Conservation (phyloP, 2,797 vertebrate genomes). For the Sebastolobus altivelis region DNA sequence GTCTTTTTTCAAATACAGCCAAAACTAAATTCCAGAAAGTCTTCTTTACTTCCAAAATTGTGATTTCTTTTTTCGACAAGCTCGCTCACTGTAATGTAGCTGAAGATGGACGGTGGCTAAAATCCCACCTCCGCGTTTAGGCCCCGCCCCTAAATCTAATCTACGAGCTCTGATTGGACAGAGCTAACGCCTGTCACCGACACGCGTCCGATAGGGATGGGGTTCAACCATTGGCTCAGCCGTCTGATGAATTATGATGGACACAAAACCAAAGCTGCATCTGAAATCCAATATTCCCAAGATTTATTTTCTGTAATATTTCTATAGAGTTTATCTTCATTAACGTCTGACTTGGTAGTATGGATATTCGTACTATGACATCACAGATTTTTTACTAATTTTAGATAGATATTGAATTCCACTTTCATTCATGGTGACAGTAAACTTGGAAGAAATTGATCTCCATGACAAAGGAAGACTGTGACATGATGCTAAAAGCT, state of each 20-base stretch:
- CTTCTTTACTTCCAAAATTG: conserved; percentile 86
- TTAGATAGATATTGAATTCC: neutral
- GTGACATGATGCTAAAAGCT: neutral
- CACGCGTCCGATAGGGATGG: neutral
- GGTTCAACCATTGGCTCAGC: conserved; percentile 60
- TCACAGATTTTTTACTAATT: too few species aligned
- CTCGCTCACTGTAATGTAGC: conserved; percentile 85
- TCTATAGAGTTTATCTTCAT: neutral
- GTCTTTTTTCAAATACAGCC: conserved; percentile 82
- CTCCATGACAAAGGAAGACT: neutral
- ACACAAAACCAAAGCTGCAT: conserved; percentile 5
- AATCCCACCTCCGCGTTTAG: conserved; percentile 76
- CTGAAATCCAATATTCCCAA: neutral
- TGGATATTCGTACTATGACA: neutral
- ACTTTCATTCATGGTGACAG: neutral
- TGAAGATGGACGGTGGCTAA: conserved; percentile 88
- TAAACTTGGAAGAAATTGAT: neutral
- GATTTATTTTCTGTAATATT: neutral
- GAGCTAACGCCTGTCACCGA: conserved; percentile 30
- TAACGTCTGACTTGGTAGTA: neutral
- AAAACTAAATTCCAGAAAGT: conserved; percentile 81
- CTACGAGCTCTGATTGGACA: conserved; percentile 64
- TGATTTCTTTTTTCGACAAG: conserved; percentile 88
- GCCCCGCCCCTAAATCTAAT: conserved; percentile 73
- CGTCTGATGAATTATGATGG: conserved; percentile 42